Conservation (phyloP, 2,113 vertebrate species). For the Rattus norvegicus region DNA sequence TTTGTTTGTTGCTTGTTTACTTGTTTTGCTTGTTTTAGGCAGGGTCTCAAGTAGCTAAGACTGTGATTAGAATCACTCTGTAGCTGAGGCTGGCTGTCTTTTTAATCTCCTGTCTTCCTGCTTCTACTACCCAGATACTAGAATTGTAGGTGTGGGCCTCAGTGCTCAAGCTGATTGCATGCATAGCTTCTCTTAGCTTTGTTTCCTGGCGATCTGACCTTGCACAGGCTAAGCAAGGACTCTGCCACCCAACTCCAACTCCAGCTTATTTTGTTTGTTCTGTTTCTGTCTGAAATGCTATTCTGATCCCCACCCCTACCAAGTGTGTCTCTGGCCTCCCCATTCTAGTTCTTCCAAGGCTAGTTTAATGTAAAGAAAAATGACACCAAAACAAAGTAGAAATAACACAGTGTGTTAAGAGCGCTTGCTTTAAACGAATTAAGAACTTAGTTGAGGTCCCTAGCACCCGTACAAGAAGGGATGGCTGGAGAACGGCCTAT, state of each 20-base stretch:
- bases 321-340: background rate
- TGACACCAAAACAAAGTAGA: background rate
- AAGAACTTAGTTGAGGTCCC: background rate
- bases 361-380: background rate
- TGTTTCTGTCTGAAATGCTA: background rate
- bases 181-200: background rate
- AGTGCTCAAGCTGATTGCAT: background rate
- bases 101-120: background rate
- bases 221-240: background rate
- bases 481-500: background rate
- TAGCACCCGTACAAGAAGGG: background rate
- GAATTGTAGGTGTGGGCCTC: background rate
- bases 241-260: background rate
- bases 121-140: background rate
- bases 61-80: background rate
- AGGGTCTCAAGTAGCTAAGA: background rate
- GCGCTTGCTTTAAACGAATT: background rate
- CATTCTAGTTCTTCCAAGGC: background rate
- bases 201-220: background rate
- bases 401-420: background rate
- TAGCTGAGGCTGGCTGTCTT: background rate
- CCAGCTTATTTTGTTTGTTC: background rate
- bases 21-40: background rate
- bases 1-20: background rate
- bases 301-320: background rate